A percentile compares a stretch with the other conserved stretches of the same genome.
Conservation (phyloP, 2,797 vertebrate genomes). For the Cirrhinus mrigala region DNA sequence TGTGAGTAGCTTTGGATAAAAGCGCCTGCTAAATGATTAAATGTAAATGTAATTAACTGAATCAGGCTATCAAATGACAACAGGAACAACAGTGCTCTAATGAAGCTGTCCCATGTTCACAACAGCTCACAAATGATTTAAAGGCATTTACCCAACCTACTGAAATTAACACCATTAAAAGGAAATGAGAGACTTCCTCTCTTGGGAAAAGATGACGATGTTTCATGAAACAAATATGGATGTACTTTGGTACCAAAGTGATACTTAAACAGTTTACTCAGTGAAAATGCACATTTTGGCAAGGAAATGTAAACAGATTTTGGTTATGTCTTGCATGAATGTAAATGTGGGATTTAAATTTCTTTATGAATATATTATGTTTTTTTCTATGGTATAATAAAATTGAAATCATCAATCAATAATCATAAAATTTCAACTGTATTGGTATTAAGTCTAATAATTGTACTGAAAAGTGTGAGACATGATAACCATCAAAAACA, state of each 20-base stretch:
- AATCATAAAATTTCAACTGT: not conserved
- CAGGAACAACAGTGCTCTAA: not conserved
- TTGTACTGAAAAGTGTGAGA: not conserved
- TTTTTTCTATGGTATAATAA: no score
- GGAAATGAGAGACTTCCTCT: not conserved
- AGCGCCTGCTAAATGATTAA: no score
- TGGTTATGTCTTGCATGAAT: not conserved
- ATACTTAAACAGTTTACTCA: not conserved
- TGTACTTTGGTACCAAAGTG: not conserved
- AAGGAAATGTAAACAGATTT: not conserved
- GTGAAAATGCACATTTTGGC: not conserved
- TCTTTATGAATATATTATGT: no score
- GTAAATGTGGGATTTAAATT: not conserved
- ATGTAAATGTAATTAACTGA: not conserved
- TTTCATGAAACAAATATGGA: not conserved
- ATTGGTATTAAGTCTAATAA: not conserved
- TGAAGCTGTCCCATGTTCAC: not conserved
- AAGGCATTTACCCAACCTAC: not conserved
- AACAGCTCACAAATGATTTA: not conserved
- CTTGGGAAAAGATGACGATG: not conserved
- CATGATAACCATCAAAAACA: not conserved
- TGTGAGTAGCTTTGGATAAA: no score
- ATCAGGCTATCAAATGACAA: not conserved
- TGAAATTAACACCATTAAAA: conserved; percentile 11
- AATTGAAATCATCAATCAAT: not conserved